phyloP scores from a whole-genome alignment of 2,797 vertebrate genomes.

The Helicolenus hilgendorfi region DNA sequence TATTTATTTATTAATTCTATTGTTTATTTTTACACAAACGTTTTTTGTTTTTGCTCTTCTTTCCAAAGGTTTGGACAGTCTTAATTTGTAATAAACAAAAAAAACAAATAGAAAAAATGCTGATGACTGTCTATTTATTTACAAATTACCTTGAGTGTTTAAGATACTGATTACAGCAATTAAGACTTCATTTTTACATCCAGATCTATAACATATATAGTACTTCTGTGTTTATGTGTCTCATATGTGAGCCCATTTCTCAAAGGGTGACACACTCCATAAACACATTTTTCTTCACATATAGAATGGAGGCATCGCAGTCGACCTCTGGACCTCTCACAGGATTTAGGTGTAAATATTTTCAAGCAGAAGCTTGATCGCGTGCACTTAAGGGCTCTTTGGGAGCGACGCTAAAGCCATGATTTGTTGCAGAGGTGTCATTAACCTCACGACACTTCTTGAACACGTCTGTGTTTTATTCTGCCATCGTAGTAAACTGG shows the following conservation, averaged over 20 bases:
- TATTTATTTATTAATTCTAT: constrained; percentile 10
- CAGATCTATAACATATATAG: constrained; percentile 2
- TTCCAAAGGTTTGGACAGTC: background rate
- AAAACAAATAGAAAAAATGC: constrained; percentile 12
- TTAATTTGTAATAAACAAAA: background rate
- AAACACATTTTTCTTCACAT: constrained; percentile 59
- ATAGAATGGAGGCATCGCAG: constrained; percentile 27
- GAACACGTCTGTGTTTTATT: constrained; percentile 54
- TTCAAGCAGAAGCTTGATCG: constrained; percentile 29
- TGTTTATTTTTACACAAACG: constrained; percentile 8
- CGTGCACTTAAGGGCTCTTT: constrained; percentile 39
- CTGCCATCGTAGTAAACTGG: background rate
- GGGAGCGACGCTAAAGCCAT: constrained; percentile 9
- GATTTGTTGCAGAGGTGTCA: constrained; percentile 39
- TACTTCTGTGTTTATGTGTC: constrained; percentile 54
- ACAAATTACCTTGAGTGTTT: background rate
- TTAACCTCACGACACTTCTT: constrained; percentile 53
- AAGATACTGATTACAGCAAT: constrained; percentile 2
- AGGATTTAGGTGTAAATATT: constrained; percentile 69
- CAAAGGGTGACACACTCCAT: constrained; percentile 50
- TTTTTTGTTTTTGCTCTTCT: background rate
- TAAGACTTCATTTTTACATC: background rate
- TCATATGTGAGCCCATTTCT: constrained; percentile 54
- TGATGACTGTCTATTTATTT: constrained; percentile 40
- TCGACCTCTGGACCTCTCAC: constrained; percentile 35